Conservation (phyloP, 2,888 invertebrate species). For the Hypercompe scribonia region DNA sequence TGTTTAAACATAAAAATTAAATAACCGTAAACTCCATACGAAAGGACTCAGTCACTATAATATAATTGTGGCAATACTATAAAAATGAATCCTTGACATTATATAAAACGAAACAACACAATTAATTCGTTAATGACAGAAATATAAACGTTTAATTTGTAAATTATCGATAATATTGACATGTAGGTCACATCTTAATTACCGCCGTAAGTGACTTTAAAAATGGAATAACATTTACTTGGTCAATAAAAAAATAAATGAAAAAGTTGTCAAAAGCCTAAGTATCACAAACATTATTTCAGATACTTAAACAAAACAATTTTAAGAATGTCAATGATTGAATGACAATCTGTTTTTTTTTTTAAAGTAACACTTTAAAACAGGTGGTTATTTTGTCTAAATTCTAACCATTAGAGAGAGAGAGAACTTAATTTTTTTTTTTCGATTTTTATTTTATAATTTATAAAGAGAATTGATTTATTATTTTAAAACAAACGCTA, state of each 20-base stretch:
- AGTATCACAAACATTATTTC: not conserved
- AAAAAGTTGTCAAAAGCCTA: not conserved
- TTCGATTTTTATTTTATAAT: no score
- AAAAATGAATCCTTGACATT: slow-evolving; percentile 46
- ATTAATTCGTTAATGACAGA: slow-evolving; percentile 25
- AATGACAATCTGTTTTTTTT: not conserved
- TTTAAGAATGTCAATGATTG: not conserved
- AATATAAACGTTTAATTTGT: slow-evolving; percentile 34
- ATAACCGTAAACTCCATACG: not conserved
- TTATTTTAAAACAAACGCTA: no score
- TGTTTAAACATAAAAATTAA: not conserved
- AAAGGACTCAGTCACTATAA: slow-evolving; percentile 16
- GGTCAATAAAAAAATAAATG: not conserved
- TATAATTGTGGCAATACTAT: slow-evolving; percentile 20
- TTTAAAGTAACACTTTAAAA: not conserved
- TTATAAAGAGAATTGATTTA: no score
- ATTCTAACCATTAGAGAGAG: no score
- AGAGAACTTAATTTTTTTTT: no score
- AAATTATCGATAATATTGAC: slow-evolving; percentile 33
- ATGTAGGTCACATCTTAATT: slow-evolving; percentile 38
- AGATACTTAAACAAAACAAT: not conserved
- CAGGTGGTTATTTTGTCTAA: no score
- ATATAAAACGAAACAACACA: slow-evolving; percentile 25
- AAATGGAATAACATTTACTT: not conserved
- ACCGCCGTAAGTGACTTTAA: slow-evolving; percentile 15